phyloP scores from a whole-genome alignment of 2,888 invertebrate genomes.

The Ommatoiulus sabulosus region DNA sequence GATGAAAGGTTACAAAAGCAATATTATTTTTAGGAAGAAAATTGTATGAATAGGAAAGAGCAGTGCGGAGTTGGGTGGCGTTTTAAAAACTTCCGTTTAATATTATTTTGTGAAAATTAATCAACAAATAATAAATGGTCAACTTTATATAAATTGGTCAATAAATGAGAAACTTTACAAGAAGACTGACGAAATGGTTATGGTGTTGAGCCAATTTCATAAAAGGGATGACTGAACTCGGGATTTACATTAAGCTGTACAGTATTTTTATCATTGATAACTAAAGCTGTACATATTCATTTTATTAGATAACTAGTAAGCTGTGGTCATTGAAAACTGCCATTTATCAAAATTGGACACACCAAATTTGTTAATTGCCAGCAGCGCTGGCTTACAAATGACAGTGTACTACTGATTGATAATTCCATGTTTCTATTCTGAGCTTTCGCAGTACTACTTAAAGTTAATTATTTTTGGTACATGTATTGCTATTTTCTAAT shows the following conservation, averaged over 20 bases:
- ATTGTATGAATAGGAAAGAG: background rate
- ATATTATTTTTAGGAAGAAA: background rate
- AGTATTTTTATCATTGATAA: slow-evolving; percentile 37
- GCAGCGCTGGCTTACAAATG: background rate
- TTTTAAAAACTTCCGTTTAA: background rate
- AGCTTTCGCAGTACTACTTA: slow-evolving; percentile 16
- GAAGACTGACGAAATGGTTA: background rate
- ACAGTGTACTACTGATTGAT: background rate
- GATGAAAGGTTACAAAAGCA: background rate
- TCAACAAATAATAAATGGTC: background rate
- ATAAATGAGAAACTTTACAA: background rate
- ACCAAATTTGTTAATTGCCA: background rate
- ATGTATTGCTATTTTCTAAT: slow-evolving; percentile 39
- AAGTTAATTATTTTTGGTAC: slow-evolving; percentile 41
- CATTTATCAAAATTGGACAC: slow-evolving; percentile 36
- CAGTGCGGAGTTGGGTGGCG: background rate
- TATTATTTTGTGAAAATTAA: background rate
- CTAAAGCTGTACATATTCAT: slow-evolving; percentile 31
- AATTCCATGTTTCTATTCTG: slow-evolving; percentile 19
- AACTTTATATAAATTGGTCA: background rate
- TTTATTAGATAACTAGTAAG: slow-evolving; percentile 4
- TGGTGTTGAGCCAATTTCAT: background rate
- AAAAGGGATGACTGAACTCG: slow-evolving; percentile 1
- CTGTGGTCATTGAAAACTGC: slow-evolving; percentile 15
- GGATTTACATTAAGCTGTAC: slow-evolving; percentile 45